A percentile compares a stretch with the other conserved stretches of the same genome.
Conservation (phyloP, 2,888 invertebrate species). For the Tethea ocularis region DNA sequence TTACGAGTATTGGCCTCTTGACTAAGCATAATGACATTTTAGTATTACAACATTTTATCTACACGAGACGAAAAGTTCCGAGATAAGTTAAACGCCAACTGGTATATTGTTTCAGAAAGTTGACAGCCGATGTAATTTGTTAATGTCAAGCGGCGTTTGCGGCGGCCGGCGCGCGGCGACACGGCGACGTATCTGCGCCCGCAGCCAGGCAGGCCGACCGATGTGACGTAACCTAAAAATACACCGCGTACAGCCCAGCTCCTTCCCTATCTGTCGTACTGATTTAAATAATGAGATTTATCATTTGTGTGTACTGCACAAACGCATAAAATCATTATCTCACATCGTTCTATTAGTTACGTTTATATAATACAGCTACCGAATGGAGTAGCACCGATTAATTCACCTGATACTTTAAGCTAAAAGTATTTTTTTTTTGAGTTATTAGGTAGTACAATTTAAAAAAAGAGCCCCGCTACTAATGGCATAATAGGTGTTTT, state of each 20-base stretch:
- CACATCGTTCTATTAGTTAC: constrained; percentile 63
- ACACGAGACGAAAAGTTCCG: constrained; percentile 76
- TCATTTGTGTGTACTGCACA: constrained; percentile 59
- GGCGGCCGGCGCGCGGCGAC: constrained; percentile 43
- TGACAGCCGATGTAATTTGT: constrained; percentile 81
- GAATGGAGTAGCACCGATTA: constrained; percentile 47
- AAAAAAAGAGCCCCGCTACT: constrained; percentile 49
- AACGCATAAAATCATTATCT: constrained; percentile 61
- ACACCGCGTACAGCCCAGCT: constrained; percentile 49
- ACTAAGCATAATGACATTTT: constrained; percentile 80
- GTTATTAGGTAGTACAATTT: too few relatives aligned
- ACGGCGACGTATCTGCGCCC: constrained; percentile 48
- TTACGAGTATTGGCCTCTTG: constrained; percentile 66
- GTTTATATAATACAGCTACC: constrained; percentile 63
- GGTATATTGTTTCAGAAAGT: constrained; percentile 82
- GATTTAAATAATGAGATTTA: constrained; percentile 72
- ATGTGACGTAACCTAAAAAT: constrained; percentile 72
- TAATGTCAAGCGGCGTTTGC: constrained; percentile 68
- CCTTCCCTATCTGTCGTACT: constrained; percentile 59
- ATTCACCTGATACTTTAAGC: neutral
- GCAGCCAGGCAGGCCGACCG: constrained; percentile 42
- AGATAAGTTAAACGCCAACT: constrained; percentile 82
- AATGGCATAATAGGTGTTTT: constrained; percentile 57
- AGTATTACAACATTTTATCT: constrained; percentile 82
- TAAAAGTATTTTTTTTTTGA: constrained; percentile 10